These are phyloP conservation scores for Apis dorsata DNA, from an alignment of 1,140 invertebrate species.

Conservation along the genomic window DNA sequence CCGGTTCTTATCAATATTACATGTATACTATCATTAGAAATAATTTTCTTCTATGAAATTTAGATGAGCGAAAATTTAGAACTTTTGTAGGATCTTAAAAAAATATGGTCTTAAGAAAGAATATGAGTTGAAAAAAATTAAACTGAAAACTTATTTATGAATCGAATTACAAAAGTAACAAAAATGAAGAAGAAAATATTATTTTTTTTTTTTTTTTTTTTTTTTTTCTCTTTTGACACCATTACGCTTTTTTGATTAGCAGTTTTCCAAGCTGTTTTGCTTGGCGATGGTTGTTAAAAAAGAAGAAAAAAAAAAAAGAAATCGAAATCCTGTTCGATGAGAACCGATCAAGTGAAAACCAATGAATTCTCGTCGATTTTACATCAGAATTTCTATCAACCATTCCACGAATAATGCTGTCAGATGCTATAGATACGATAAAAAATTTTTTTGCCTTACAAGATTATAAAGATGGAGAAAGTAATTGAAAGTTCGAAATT, in stretches of 20 bases:
- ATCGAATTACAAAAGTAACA: constrained; percentile 11
- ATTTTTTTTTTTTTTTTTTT: constrained; percentile 14
- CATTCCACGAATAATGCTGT: constrained; percentile 19
- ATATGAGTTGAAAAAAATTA: not conserved
- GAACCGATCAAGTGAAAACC: not conserved
- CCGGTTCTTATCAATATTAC: not conserved
- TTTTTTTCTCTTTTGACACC: not conserved
- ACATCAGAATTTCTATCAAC: constrained; percentile 25
- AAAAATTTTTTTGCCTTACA: constrained; percentile 59
- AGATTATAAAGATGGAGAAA: constrained; percentile 62
- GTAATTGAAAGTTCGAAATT: constrained; percentile 66
- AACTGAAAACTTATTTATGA: not conserved
- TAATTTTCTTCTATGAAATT: not conserved
- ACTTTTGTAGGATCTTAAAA: not conserved
- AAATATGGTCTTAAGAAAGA: not conserved
- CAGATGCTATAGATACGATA: constrained; percentile 60
- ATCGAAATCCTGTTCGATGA: constrained; percentile 13
- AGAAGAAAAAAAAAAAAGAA: constrained; percentile 21
- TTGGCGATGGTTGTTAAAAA: not conserved
- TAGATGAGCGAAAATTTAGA: not conserved
- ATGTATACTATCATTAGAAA: not conserved
- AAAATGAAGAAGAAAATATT: not conserved
- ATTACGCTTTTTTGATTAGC: not conserved
- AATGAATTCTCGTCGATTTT: constrained; percentile 25
- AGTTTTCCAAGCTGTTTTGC: not conserved